Conservation (phyloP, 2,888 invertebrate species). For the Leptarthrus brevirostris region DNA sequence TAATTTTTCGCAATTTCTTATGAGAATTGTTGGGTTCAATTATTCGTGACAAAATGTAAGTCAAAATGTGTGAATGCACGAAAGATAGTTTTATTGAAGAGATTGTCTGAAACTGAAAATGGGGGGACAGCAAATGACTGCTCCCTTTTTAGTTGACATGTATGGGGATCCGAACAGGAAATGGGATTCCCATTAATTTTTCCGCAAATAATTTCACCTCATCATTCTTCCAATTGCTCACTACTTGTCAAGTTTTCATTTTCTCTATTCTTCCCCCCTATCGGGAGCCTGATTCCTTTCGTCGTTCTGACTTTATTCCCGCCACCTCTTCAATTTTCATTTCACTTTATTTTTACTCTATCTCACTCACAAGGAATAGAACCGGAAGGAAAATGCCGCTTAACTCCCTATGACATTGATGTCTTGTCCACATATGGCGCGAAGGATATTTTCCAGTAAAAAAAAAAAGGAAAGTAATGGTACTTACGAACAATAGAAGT, state of each 20-base stretch:
- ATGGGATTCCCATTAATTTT: background rate
- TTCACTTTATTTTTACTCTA: background rate
- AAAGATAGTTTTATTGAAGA: too few relatives aligned
- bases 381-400: background rate
- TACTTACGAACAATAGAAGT: background rate
- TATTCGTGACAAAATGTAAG: too few relatives aligned
- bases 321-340: background rate
- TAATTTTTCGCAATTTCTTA: too few relatives aligned
- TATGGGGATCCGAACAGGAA: background rate
- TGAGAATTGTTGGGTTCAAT: too few relatives aligned
- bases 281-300: too few relatives aligned
- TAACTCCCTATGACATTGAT: background rate
- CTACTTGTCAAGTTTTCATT: background rate
- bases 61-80: too few relatives aligned
- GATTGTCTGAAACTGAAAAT: too few relatives aligned
- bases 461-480: slow-evolving; percentile 1
- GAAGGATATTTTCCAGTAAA: background rate
- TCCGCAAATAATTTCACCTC: background rate
- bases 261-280: too few relatives aligned
- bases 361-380: background rate
- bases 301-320: too few relatives aligned
- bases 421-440: background rate
- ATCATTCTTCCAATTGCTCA: slow-evolving; percentile 3
- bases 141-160: too few relatives aligned
- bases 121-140: too few relatives aligned